Percentiles rank a stretch among this genome's conserved stretches.
Evolutionary conservation across 2,113 vertebrate genomes (phyloP).

Genomic region (Etheostoma spectabile): DNA sequence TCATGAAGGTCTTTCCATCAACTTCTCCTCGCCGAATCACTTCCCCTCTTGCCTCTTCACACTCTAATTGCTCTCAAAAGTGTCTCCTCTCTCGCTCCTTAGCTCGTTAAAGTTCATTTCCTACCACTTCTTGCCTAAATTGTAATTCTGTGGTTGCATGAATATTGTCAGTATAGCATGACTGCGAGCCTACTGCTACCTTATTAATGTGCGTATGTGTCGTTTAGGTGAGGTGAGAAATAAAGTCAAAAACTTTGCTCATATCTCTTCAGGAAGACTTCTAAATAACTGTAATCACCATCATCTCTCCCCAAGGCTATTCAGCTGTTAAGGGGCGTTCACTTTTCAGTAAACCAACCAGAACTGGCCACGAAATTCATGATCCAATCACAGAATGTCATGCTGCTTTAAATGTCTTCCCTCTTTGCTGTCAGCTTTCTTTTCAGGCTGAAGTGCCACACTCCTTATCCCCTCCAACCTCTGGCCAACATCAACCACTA

Average conservation of each 20-base stretch:
- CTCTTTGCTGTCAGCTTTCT: too few species aligned
- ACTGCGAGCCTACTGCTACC: background rate
- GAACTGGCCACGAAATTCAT: too few species aligned
- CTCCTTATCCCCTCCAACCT: too few species aligned
- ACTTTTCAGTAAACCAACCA: too few species aligned
- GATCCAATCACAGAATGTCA: too few species aligned
- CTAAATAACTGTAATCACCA: too few species aligned
- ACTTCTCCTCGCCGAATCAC: constrained; percentile 32
- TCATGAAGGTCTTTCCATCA: constrained; percentile 59
- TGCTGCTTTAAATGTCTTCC: too few species aligned
- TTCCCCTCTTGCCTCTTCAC: constrained; percentile 11
- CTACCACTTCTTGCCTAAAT: constrained; percentile 12
- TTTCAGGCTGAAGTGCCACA: too few species aligned
- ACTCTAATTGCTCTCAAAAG: constrained; percentile 60
- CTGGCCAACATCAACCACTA: too few species aligned
- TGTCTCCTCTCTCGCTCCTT: constrained; percentile 21
- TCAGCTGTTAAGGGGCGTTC: too few species aligned
- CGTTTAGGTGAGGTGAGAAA: constrained; percentile 1
- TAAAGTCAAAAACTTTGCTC: background rate
- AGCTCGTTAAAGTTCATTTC: constrained; percentile 34
- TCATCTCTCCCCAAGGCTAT: too few species aligned
- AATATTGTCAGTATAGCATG: constrained; percentile 1
- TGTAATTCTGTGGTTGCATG: constrained; percentile 21
- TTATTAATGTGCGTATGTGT: constrained; percentile 13
- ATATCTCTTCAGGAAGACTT: too few species aligned